Evolutionary conservation across 1,140 invertebrate genomes (phyloP), one percentile per base, ranked within the genome.

Genomic region (Dolichoris vasculosae): DNA sequence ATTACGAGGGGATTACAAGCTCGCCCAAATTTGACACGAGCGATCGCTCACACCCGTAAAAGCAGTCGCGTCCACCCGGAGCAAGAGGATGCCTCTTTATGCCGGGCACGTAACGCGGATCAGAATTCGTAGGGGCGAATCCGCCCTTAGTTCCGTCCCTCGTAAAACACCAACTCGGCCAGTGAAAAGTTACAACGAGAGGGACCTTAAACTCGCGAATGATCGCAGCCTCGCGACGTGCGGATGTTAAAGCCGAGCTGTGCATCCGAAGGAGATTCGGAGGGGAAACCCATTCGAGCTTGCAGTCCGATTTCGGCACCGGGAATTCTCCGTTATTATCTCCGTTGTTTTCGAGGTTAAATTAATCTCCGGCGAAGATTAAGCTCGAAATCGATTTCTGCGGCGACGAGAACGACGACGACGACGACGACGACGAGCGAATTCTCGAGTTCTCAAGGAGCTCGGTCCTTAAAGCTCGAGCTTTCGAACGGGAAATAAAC

Each of bases 31-130:
- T 55, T 9, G 51, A 26, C 55, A 23, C 6, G 55, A 59, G 23
- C 23, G 13, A 59, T 59, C 55, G 55, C 55, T n/a, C n/a, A 26
- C 2, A 4, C 55, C 51, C 51, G 51, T 55, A 9, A 55, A 55
- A 55, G 2, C 13, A 55, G 2, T 55, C 9, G 51, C 2, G 55
- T 63, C 59, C n/a, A 6, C 23, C 4, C 3, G 59, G 6, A 11
- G 26, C 48, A 30, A 13, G 63, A 1, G 11, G 30, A 67, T 11
- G 63, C 30, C 63, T 32, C n/a, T 35, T 38, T 63, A 79, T 63
- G 32, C 77, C 35, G 77, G 59, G 55, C 77, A 79, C 77, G 77
- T 79, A n/a, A 0, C 35, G 77, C 26, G 64, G 79, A 67, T 71
- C 63, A 69, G n/a, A 67, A 80, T 80, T 64, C 59, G 59, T 11